Evolutionary conservation across 2,113 vertebrate species (phyloP).

Genomic region (Bubo scandiacus): DNA sequence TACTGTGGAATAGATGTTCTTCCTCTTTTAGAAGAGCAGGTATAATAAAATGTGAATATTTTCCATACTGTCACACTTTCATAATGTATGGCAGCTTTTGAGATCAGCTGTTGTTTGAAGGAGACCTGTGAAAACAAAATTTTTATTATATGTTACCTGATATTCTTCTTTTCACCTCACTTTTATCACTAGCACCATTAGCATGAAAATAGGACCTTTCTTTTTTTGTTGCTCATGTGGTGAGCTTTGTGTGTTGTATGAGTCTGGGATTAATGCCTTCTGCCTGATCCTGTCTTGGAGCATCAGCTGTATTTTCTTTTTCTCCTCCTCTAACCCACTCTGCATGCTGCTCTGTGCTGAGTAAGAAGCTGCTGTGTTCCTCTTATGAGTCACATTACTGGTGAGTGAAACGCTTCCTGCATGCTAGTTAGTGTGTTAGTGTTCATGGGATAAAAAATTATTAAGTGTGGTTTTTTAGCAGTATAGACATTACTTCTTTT

Average conservation of each 20-base stretch:
- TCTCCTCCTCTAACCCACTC: not conserved
- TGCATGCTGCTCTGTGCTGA: not conserved
- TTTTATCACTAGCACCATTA: not conserved
- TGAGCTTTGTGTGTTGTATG: not conserved
- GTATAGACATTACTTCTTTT: not conserved
- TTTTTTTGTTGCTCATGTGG: not conserved
- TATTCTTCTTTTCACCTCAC: not conserved
- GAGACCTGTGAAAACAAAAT: not conserved
- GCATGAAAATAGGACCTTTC: not conserved
- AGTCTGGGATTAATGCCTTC: not conserved
- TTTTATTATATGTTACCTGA: not conserved
- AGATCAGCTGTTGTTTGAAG: not conserved
- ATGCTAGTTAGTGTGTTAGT: not conserved
- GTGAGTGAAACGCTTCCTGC: constrained; percentile 21
- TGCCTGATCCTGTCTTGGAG: not conserved
- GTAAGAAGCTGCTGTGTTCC: constrained; percentile 7
- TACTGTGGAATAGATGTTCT: not conserved
- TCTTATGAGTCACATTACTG: constrained; percentile 20
- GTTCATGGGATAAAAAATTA: not conserved
- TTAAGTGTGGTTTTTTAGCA: not conserved
- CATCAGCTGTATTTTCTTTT: not conserved
- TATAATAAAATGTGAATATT: not conserved
- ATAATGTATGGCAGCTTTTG: not conserved
- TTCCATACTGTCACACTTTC: not conserved
- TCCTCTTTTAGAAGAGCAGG: not conserved